A percentile compares a stretch with the other conserved stretches of the same genome.
Conservation (phyloP, 2,113 vertebrate species). For the Poeciliopsis occidentalis region DNA sequence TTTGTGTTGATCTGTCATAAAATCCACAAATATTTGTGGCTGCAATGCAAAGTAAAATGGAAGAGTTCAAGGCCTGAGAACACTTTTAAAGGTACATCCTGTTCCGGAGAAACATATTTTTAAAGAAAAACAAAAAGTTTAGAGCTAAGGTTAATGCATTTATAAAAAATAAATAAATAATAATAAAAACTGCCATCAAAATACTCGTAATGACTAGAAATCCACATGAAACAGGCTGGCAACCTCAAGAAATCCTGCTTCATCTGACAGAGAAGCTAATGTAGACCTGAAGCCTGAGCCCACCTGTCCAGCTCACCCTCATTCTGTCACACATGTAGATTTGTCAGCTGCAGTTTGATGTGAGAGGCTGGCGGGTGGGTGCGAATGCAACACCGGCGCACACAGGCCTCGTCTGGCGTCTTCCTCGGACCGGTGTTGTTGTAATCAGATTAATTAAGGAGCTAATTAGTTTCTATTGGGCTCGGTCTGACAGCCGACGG, state of each 20-base stretch:
- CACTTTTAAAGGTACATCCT: too few species aligned
- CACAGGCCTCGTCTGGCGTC: constrained; percentile 20
- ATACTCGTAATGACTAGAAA: constrained; percentile 11
- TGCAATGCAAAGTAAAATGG: too few species aligned
- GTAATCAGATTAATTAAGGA: constrained; percentile 69
- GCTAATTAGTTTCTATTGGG: constrained; percentile 53
- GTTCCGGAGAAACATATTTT: neutral
- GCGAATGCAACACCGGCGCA: constrained; percentile 27
- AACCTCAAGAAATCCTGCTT: constrained; percentile 18
- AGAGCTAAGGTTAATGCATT: neutral
- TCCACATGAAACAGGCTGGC: neutral
- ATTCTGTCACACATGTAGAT: constrained; percentile 59
- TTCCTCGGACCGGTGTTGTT: constrained; percentile 34
- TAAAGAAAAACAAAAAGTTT: neutral
- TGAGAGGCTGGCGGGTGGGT: neutral
- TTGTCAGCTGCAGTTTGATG: constrained; percentile 37
- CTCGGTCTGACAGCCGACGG: constrained; percentile 23
- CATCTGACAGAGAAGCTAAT: constrained; percentile 17
- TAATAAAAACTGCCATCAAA: neutral
- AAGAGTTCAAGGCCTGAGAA: too few species aligned
- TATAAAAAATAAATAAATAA: neutral
- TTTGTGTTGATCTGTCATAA: neutral
- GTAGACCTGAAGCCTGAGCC: constrained; percentile 6
- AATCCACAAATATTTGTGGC: too few species aligned
- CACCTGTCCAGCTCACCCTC: constrained; percentile 31